Conservation (phyloP, 2,888 invertebrate species). For the Zhuqinia jingwanae region DNA sequence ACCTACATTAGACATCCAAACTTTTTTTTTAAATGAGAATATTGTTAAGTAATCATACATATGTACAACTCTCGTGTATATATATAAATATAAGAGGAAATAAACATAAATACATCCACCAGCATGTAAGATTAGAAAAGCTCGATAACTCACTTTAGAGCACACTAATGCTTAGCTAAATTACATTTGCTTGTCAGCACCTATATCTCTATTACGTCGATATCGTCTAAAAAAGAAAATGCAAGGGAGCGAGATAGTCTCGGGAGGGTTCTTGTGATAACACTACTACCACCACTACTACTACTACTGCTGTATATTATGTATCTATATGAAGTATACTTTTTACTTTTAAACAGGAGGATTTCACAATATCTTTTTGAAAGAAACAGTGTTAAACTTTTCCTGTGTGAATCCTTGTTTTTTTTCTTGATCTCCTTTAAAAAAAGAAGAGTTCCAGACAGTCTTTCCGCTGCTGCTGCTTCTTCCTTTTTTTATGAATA, state of each 20-base stretch:
- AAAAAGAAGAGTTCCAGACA: conserved; percentile 21
- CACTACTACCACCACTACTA: too few species aligned
- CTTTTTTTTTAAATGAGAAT: conserved; percentile 27
- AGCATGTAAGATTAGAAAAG: conserved; percentile 67
- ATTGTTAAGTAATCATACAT: too few species aligned
- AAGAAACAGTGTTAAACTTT: conserved; percentile 1
- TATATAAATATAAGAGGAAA: conserved; percentile 52
- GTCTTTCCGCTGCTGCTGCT: conserved; percentile 28
- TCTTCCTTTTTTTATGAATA: conserved; percentile 24
- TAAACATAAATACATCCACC: conserved; percentile 67
- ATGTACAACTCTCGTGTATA: too few species aligned
- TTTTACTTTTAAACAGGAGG: neutral
- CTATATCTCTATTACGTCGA: conserved; percentile 62
- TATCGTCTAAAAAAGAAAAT: conserved; percentile 36
- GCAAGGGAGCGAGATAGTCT: neutral
- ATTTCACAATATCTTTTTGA: conserved; percentile 18
- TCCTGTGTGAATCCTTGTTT: conserved; percentile 1
- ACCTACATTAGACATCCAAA: neutral
- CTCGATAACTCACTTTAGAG: conserved; percentile 72
- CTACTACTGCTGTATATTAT: neutral
- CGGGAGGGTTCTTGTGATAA: neutral
- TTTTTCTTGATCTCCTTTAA: conserved; percentile 24
- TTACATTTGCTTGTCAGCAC: conserved; percentile 70
- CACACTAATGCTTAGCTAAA: conserved; percentile 72
- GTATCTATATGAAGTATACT: neutral